Conservation (phyloP, 1,140 invertebrate species). For the Subanguina moxae region DNA sequence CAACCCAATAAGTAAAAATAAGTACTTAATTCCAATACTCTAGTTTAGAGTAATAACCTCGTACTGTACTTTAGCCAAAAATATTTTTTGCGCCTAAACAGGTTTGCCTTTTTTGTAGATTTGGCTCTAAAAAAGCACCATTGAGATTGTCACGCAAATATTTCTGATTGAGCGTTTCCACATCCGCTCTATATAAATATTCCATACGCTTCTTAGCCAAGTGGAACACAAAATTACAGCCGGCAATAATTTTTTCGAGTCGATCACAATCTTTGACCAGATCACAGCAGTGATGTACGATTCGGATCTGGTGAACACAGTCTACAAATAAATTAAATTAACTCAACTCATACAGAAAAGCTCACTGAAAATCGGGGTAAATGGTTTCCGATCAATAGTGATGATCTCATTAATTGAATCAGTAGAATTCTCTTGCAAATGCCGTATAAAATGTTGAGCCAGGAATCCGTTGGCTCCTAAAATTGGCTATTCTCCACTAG, state of each 20-base stretch:
- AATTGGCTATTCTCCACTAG: no score
- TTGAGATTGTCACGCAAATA: slow-evolving; percentile 33
- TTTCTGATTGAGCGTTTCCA: slow-evolving; percentile 13
- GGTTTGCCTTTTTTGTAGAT: neutral
- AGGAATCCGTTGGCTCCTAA: neutral
- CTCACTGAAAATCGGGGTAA: slow-evolving; percentile 12
- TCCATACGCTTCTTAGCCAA: slow-evolving; percentile 37
- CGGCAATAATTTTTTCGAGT: slow-evolving; percentile 25
- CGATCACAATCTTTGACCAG: slow-evolving; percentile 6
- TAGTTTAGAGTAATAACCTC: no score
- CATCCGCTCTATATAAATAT: slow-evolving; percentile 12
- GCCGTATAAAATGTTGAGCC: neutral
- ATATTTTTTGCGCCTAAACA: slow-evolving; percentile 13
- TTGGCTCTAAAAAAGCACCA: slow-evolving; percentile 13
- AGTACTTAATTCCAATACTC: no score
- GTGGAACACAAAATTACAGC: slow-evolving; percentile 31
- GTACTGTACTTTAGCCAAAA: no score
- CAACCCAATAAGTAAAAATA: no score
- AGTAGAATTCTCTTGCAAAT: neutral
- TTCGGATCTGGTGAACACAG: slow-evolving; percentile 4
- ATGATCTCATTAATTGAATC: slow-evolving; percentile 28
- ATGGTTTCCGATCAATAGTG: slow-evolving; percentile 35
- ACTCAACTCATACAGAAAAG: neutral
- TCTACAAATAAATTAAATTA: neutral
- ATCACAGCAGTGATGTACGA: slow-evolving; percentile 34